phyloP scores from a whole-genome alignment of 2,888 invertebrate genomes.

The Diaphora mendica region DNA sequence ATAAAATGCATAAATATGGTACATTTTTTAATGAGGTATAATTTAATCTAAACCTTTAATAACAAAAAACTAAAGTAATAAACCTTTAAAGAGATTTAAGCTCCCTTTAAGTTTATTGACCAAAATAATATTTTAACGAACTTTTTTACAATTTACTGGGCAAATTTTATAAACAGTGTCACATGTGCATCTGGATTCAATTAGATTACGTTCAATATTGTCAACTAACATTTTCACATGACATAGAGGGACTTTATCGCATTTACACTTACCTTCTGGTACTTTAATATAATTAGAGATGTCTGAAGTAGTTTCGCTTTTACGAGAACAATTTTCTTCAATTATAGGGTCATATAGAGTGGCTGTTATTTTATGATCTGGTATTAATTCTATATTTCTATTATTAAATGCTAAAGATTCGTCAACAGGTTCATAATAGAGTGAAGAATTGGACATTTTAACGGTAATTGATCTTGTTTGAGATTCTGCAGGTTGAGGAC shows the following conservation, averaged over 20 bases:
- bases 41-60: neutral
- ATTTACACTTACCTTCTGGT: conserved; percentile 61
- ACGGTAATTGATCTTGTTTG: conserved; percentile 37
- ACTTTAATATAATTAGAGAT: conserved; percentile 7
- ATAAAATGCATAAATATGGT: neutral
- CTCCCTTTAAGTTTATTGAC: neutral
- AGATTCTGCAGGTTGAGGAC: conserved; percentile 35
- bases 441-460: conserved; percentile 54
- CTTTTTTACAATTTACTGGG: conserved; percentile 53
- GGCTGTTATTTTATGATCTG: neutral
- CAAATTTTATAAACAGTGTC: conserved; percentile 72
- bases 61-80: neutral
- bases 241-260: conserved; percentile 77
- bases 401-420: conserved; percentile 32
- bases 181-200: conserved; percentile 72
- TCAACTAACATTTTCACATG: conserved; percentile 80
- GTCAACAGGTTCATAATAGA: conserved; percentile 50
- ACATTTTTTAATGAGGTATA: neutral
- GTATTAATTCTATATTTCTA: conserved; percentile 18
- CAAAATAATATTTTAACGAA: conserved; percentile 1
- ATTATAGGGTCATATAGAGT: conserved; percentile 8
- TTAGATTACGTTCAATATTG: conserved; percentile 73
- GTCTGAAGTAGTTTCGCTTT: neutral
- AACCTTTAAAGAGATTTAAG: neutral
- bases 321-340: neutral